Evolutionary conservation across 2,888 invertebrate species (phyloP), one percentile per base, ranked within the genome.

Genomic region (Prosopocoilus inquinatus): DNA sequence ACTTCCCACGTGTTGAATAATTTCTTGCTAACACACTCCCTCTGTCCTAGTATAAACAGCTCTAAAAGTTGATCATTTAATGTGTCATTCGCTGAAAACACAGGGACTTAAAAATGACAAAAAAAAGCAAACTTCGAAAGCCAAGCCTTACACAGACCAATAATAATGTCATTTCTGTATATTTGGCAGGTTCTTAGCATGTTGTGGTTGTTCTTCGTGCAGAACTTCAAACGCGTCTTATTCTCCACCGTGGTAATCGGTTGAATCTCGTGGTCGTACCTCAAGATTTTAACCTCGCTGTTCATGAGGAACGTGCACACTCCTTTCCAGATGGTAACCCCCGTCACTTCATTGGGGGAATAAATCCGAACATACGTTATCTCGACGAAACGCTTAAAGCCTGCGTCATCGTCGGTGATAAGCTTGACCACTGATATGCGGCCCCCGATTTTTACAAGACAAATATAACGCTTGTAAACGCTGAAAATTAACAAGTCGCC

Each of bases 361-460:
- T 76, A 77, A 34, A 77, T 73, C 47, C 77, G 61, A 1, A 72
- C 69, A 53, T 73, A 75, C 63, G 75, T 75, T 11, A 75, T 66
- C 60, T 73, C 73, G 47, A 65, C 62, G n/a, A 75, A 57, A 15
- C 66, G 63, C 28, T 66, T 65, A 8, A 61, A 59, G 20, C 67
- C 69, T 3, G 20, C 7, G 12, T 64, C 59, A 4, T 35, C 33
- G 15, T 64, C 56, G n/a, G 61, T 65, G 2, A 47, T 33, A 15
- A 76, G 50, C 64, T 73, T 71, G 3, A 69, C 66, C 11, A 77
- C 73, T 1, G 73, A 72, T 53, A 76, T 69, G 51, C 73, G 60
- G 3, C 76, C 76, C 9, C 73, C 72, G 7, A 68, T 62, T 63
- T 73, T 73, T 56, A 76, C 75, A 53, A 74, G 73, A 52, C 76